phyloP scores from a whole-genome alignment of 2,888 invertebrate genomes.

The Eupelmus urozonus region DNA sequence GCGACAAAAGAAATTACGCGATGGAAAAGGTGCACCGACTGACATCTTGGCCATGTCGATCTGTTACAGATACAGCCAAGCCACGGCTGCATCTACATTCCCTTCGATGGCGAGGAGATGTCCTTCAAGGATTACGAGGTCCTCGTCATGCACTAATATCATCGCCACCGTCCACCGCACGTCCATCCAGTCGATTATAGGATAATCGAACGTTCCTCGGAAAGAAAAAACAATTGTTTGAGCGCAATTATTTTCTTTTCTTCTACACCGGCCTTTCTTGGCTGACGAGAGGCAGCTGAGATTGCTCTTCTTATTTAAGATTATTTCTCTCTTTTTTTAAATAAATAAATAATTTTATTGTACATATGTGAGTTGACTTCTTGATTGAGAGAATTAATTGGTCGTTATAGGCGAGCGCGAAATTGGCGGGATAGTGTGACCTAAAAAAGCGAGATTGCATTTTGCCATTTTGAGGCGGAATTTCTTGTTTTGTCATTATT shows the following conservation, averaged over 20 bases:
- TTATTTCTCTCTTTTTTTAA: conserved; percentile 7
- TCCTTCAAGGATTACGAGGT: conserved; percentile 84
- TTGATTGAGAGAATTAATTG: no score
- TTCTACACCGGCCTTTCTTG: no score
- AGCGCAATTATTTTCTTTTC: no score
- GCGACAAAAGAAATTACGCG: no score
- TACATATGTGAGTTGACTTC: neutral
- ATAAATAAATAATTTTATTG: conserved; percentile 11
- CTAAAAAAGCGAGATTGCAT: conserved; percentile 19
- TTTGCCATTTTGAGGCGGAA: neutral
- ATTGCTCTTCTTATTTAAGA: neutral
- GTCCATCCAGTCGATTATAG: neutral
- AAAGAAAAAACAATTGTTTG: no score
- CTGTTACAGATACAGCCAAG: conserved; percentile 58
- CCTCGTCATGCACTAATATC: conserved; percentile 79
- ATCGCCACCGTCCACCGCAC: neutral
- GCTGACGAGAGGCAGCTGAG: no score
- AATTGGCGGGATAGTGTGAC: conserved; percentile 6
- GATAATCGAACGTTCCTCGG: neutral
- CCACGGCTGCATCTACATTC: conserved; percentile 72
- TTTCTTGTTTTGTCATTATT: neutral
- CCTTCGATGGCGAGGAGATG: conserved; percentile 82
- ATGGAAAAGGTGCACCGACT: no score
- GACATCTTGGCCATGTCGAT: no score
- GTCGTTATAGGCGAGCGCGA: neutral